A percentile compares a stretch with the other conserved stretches of the same genome.
Evolutionary conservation across 2,888 invertebrate species (phyloP).

Genomic region (Agrenia bidenticulata): DNA sequence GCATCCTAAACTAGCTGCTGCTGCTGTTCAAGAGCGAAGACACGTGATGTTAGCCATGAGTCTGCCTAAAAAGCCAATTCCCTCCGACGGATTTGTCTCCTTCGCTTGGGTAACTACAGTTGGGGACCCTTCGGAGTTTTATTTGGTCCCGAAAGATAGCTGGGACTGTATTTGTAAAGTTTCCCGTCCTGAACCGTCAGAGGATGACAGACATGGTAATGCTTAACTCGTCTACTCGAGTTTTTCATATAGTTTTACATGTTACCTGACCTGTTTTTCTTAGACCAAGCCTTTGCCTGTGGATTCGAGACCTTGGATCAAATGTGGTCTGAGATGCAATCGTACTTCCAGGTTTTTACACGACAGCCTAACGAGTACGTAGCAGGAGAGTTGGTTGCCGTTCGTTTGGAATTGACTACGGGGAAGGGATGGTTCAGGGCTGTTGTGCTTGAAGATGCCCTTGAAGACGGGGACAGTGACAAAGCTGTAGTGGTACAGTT

Average conservation of each 20-base stretch:
- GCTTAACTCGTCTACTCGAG: too few relatives aligned
- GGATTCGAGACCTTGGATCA: neutral
- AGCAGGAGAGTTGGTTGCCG: slow-evolving; percentile 31
- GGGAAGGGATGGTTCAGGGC: slow-evolving; percentile 26
- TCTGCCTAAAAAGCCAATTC: slow-evolving; percentile 25
- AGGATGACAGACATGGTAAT: too few relatives aligned
- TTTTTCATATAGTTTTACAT: too few relatives aligned
- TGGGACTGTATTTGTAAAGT: slow-evolving; percentile 33
- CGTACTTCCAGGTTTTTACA: neutral
- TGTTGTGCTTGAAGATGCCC: slow-evolving; percentile 26
- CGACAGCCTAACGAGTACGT: slow-evolving; percentile 7
- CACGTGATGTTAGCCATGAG: neutral
- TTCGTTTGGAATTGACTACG: slow-evolving; percentile 13
- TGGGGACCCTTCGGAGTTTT: slow-evolving; percentile 29
- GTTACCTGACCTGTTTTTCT: too few relatives aligned
- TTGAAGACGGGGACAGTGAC: slow-evolving; percentile 14
- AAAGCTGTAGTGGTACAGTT: slow-evolving; percentile 16
- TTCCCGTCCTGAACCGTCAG: neutral
- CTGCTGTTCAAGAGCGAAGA: neutral
- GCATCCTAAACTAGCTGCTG: slow-evolving; percentile 23
- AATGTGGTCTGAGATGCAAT: slow-evolving; percentile 12
- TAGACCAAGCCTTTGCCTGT: neutral
- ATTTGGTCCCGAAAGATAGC: slow-evolving; percentile 29
- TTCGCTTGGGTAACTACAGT: slow-evolving; percentile 19
- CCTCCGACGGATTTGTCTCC: slow-evolving; percentile 26